Conservation (phyloP, 2,888 invertebrate genomes). For the Labia minor region DNA sequence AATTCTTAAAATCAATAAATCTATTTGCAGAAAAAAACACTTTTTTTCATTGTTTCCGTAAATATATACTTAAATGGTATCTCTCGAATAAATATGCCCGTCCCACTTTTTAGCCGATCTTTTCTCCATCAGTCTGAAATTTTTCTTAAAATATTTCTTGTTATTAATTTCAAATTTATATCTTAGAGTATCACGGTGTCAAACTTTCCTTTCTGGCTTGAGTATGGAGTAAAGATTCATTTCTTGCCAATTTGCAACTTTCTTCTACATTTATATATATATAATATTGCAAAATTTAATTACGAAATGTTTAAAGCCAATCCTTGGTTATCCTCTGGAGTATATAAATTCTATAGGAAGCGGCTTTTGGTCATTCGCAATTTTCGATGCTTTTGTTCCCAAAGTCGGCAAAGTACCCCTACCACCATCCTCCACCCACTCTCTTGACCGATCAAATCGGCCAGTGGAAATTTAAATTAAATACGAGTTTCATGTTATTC, state of each 20-base stretch:
- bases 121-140: no score
- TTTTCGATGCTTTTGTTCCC: background rate
- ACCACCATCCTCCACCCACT: background rate
- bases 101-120: no score
- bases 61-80: no score
- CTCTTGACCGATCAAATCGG: slow-evolving; percentile 2
- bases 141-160: no score
- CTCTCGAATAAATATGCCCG: no score
- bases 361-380: background rate
- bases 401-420: background rate
- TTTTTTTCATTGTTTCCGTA: no score
- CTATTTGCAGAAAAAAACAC: no score
- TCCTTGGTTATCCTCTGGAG: slow-evolving; percentile 4
- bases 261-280: background rate
- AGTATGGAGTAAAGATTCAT: background rate
- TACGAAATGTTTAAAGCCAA: slow-evolving; percentile 13
- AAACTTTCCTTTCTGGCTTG: background rate
- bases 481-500: slow-evolving; percentile 1
- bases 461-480: slow-evolving; percentile 7
- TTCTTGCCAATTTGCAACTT: background rate
- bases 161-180: slow-evolving; percentile 3
- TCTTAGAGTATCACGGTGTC: background rate
- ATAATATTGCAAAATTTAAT: background rate
- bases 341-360: slow-evolving; percentile 1
- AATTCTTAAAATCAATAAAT: no score